Conservation (phyloP, 2,888 invertebrate species). For the Amaurobius ferox region DNA sequence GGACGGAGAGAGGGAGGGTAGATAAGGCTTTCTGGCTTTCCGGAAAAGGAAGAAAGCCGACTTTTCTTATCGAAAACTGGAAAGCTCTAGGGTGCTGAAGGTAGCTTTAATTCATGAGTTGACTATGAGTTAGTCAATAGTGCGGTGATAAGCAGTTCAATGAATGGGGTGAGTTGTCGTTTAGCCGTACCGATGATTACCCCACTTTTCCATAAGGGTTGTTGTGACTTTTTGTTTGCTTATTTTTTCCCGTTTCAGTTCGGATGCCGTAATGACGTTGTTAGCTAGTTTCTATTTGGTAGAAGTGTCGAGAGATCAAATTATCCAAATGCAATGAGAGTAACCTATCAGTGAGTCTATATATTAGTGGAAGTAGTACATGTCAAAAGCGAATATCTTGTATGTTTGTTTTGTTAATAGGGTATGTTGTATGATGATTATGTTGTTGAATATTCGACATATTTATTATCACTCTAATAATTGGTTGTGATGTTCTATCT, state of each 20-base stretch:
- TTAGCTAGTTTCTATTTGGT: neutral
- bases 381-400: too few relatives aligned
- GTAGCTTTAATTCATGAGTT: conserved; percentile 66
- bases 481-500: too few relatives aligned
- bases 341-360: too few relatives aligned
- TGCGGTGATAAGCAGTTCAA: conserved; percentile 44
- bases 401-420: too few relatives aligned
- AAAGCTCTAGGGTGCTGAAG: conserved; percentile 29
- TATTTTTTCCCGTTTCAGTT: neutral
- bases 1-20: conserved; percentile 19
- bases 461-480: too few relatives aligned
- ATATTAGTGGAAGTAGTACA: too few relatives aligned
- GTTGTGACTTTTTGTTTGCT: neutral
- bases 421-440: too few relatives aligned
- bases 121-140: conserved; percentile 59
- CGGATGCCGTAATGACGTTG: conserved; percentile 1
- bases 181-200: conserved; percentile 21
- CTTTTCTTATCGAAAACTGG: conserved; percentile 34
- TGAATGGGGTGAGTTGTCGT: conserved; percentile 35
- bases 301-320: neutral
- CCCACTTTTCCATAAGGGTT: conserved; percentile 23
- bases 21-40: conserved; percentile 29
- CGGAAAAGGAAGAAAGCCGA: conserved; percentile 55
- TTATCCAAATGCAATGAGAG: too few relatives aligned
- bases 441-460: too few relatives aligned